Base-by-base conservation (phyloP, 53 echinoderm and acorn worm genomes). In the Pentamera pediparva region DNA sequence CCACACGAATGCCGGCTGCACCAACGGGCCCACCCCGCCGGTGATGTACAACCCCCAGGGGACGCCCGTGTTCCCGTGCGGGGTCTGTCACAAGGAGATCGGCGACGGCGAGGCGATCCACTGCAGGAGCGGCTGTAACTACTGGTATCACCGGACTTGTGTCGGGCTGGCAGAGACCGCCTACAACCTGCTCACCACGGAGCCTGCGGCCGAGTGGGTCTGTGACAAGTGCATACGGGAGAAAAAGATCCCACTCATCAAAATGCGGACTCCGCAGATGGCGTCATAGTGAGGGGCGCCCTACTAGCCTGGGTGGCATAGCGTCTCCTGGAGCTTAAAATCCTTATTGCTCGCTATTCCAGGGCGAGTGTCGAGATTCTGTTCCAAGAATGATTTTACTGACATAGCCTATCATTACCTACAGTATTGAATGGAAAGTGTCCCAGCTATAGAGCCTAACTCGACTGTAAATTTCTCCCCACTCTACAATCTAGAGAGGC, bases 61-160 rank as follows among this genome's bases (percentile, higher is more conserved):
- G 19, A 79, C 75, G 22, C 76, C 92, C 39, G 39, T 83, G 2
- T 88, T 91, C 56, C 78, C 86, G 12, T 98, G 98, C 32, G 89
- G 98, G 49, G 51, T 80, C 2, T 98, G 98, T 64, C 98, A 86
- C 31, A 79, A 77, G 74, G 91, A 98, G 38, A 85, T 98, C 4
- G 89, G 89, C 30, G 98, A 92, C 34, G 83, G 57, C 9, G 98
- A 98, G 29, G 86, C 98, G 27, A 92, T 98, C 19, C 62, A 85
- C 35, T 98, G 98, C 54, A 72, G 69, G 31, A 83, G 83, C 25
- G 52, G 83, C 67, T 98, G 98, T 63, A 86, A 81, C 36, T 67
- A 78, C 7, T 98, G 98, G 98, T 98, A 82, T 45, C 98, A 98
- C 60, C 88, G 92, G 19, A 73, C 85, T 40, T 98, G 98, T 56